These are phyloP conservation scores for Teinopalpus imperialis DNA, from an alignment of 2,888 invertebrate species.

Conservation along the genomic window DNA sequence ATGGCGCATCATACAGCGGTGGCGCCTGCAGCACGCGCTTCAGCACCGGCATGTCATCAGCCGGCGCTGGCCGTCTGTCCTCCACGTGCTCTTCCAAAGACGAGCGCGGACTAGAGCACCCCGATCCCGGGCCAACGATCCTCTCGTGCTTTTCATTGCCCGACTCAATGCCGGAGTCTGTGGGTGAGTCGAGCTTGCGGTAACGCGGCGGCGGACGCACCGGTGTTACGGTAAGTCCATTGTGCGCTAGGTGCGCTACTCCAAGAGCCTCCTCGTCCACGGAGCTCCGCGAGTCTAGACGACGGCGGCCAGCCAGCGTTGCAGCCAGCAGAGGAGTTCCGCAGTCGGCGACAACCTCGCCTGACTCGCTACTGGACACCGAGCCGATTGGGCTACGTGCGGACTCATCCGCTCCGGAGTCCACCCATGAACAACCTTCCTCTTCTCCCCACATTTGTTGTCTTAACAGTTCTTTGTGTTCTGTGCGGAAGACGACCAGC, in stretches of 20 bases:
- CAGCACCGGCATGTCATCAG: constrained; percentile 96
- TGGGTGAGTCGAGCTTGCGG: constrained; percentile 94
- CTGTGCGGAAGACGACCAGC: constrained; percentile 95
- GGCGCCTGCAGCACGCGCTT: constrained; percentile 96
- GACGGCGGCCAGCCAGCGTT: constrained; percentile 88
- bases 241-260: constrained; percentile 86
- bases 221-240: constrained; percentile 88
- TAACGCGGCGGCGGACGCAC: constrained; percentile 86
- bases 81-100: constrained; percentile 90
- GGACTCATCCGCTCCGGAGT: constrained; percentile 88
- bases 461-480: constrained; percentile 91
- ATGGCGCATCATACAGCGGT: constrained; percentile 93
- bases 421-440: constrained; percentile 88
- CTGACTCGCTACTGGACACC: constrained; percentile 93
- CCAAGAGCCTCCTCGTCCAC: constrained; percentile 91
- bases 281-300: constrained; percentile 87
- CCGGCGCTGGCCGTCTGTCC: constrained; percentile 81
- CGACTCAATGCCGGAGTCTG: constrained; percentile 96
- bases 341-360: constrained; percentile 88
- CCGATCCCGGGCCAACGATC: constrained; percentile 85
- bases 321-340: constrained; percentile 88
- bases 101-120: constrained; percentile 93
- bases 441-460: constrained; percentile 90
- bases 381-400: constrained; percentile 93
- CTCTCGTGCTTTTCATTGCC: constrained; percentile 94